phyloP scores from a whole-genome alignment of 2,888 invertebrate genomes.

The Acleris laterana region DNA sequence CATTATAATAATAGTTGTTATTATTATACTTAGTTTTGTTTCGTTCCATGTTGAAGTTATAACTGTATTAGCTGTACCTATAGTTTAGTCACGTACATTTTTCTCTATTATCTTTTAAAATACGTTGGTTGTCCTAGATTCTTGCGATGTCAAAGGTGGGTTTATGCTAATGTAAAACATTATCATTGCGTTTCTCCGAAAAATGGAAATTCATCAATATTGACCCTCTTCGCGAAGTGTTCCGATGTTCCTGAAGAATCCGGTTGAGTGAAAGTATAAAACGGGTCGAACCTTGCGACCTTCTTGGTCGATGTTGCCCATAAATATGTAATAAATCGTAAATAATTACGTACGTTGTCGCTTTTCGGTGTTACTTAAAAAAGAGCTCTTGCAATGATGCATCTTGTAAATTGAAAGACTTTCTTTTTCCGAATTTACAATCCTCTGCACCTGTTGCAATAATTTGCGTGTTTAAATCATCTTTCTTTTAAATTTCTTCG shows the following conservation, averaged over 20 bases:
- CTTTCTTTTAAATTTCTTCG: background rate
- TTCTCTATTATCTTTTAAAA: background rate
- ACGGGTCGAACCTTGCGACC: slow-evolving; percentile 14
- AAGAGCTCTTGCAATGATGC: background rate
- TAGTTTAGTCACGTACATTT: too few relatives aligned
- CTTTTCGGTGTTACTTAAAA: background rate
- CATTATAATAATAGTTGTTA: too few relatives aligned
- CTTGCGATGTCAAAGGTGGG: slow-evolving; percentile 1
- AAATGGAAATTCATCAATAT: slow-evolving; percentile 33
- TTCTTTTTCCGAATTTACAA: background rate
- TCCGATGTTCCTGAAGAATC: slow-evolving; percentile 13
- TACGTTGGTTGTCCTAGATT: slow-evolving; percentile 3
- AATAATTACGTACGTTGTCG: slow-evolving; percentile 5
- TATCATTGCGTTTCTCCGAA: slow-evolving; percentile 23
- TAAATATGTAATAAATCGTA: slow-evolving; percentile 23
- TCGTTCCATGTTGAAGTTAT: too few relatives aligned
- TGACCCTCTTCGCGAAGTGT: slow-evolving; percentile 17
- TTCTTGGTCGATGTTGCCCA: slow-evolving; percentile 5
- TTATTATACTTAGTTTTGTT: too few relatives aligned
- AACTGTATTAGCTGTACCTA: too few relatives aligned
- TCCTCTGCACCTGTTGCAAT: background rate
- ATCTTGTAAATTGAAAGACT: background rate
- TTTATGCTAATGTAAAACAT: slow-evolving; percentile 25
- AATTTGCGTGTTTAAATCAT: background rate
- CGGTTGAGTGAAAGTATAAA: slow-evolving; percentile 28